A percentile compares a stretch with the other conserved stretches of the same genome.
Conservation (phyloP, 2,797 vertebrate genomes). For the Lutra lutra region DNA sequence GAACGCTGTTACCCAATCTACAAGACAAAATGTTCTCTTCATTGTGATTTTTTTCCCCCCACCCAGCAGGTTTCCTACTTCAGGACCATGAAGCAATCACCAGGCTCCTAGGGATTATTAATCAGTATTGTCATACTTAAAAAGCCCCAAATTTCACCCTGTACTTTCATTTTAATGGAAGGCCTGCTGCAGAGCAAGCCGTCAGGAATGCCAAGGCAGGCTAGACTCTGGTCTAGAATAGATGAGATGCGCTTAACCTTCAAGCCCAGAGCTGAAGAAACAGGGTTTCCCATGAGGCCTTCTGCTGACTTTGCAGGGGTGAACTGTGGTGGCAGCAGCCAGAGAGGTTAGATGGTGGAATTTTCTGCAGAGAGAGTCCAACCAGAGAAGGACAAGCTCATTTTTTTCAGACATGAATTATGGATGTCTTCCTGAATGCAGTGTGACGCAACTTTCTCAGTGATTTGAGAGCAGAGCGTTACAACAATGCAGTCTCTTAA, state of each 20-base stretch:
- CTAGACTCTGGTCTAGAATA: neutral
- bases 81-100: constrained; percentile 57
- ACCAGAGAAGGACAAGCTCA: neutral
- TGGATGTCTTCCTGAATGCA: neutral
- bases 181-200: constrained; percentile 43
- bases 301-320: neutral
- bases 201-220: constrained; percentile 34
- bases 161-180: constrained; percentile 67
- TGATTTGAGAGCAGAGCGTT: neutral
- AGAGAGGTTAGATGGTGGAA: neutral
- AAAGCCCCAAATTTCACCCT: constrained; percentile 60
- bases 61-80: constrained; percentile 67
- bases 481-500: neutral
- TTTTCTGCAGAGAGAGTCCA: neutral
- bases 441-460: neutral
- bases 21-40: constrained; percentile 70
- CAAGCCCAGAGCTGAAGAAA: neutral
- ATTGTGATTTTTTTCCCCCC: neutral
- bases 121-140: constrained; percentile 61
- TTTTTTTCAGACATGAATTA: neutral
- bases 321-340: neutral
- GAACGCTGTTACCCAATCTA: constrained; percentile 68
- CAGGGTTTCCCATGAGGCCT: neutral
- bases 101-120: constrained; percentile 66
- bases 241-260: neutral